These are phyloP conservation scores for Fopius arisanus DNA, from an alignment of 1,140 invertebrate genomes.

Conservation along the genomic window DNA sequence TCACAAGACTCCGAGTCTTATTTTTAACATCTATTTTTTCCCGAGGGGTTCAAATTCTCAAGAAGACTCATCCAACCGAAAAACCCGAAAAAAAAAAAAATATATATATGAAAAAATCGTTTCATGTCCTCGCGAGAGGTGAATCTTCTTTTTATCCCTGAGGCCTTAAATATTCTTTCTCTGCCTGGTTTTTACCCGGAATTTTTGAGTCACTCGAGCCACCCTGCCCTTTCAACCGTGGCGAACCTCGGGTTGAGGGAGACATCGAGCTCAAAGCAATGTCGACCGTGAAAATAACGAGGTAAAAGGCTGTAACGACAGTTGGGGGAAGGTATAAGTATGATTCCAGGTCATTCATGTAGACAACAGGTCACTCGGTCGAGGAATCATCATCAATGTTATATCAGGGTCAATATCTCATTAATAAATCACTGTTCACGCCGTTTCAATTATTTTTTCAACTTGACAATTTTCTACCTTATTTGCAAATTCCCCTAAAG, in stretches of 20 bases:
- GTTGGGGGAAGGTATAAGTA: not conserved
- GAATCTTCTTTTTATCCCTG: not conserved
- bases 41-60: not conserved
- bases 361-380: not conserved
- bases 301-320: not conserved
- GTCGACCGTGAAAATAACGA: conserved; percentile 1
- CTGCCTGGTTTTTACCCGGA: not conserved
- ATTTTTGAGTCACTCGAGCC: not conserved
- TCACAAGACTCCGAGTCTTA: not conserved
- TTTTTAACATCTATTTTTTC: not conserved
- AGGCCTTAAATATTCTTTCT: not conserved
- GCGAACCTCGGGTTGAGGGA: too few relatives aligned
- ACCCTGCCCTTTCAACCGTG: not conserved
- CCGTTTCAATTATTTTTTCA: too few relatives aligned
- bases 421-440: not conserved
- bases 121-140: not conserved
- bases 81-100: not conserved
- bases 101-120: not conserved
- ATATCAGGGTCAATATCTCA: not conserved
- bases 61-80: not conserved
- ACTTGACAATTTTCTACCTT: too few relatives aligned
- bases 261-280: not conserved
- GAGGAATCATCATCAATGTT: not conserved
- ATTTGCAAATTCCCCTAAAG: too few relatives aligned
- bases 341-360: not conserved